phyloP scores from a whole-genome alignment of 2,113 vertebrate genomes.

The Thermophis baileyi region DNA sequence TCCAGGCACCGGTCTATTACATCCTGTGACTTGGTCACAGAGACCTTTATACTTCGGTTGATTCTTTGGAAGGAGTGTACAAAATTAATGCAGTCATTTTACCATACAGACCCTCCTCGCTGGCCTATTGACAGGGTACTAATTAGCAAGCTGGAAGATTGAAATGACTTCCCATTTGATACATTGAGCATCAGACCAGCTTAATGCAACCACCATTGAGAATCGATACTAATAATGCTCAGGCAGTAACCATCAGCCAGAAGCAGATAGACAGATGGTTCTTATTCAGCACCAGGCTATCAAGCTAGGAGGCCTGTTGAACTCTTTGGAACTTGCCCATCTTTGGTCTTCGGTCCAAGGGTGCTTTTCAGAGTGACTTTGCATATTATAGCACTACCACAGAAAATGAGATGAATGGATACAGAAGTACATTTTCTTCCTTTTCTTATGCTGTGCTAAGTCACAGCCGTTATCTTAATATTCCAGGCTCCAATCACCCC shows the following conservation, averaged over 20 bases:
- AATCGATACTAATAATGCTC: neutral
- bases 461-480: neutral
- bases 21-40: conserved; percentile 29
- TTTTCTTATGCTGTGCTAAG: neutral
- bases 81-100: neutral
- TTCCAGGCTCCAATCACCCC: neutral
- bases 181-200: fast-evolving
- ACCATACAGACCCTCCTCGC: neutral
- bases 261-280: fast-evolving
- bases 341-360: neutral
- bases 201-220: neutral
- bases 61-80: neutral
- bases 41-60: neutral
- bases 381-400: neutral
- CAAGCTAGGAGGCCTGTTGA: neutral
- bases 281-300: fast-evolving
- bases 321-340: neutral
- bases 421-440: neutral
- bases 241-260: neutral
- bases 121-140: neutral
- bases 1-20: too few species aligned
- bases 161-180: neutral
- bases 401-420: neutral
- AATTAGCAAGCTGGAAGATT: conserved; percentile 26
- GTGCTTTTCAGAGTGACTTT: neutral